Percentiles rank a stretch among this genome's conserved stretches.
Evolutionary conservation across 2,113 vertebrate species (phyloP).

Genomic region (Etheostoma cragini): DNA sequence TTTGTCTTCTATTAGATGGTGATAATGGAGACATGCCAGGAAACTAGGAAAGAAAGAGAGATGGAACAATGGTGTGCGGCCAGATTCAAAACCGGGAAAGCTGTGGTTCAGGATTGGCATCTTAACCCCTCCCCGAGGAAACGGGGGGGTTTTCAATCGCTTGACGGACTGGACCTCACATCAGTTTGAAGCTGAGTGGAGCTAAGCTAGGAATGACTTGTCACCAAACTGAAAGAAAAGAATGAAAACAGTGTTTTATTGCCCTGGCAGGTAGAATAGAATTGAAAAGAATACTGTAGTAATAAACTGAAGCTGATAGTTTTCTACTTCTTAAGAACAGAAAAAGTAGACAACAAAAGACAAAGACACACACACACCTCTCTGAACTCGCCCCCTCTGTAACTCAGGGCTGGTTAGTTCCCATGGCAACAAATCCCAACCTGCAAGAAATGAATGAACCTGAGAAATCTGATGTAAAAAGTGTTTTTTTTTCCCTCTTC

Average conservation of each 20-base stretch:
- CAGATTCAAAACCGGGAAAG: not conserved
- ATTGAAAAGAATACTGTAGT: not conserved
- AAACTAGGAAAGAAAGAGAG: not conserved
- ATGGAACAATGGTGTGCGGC: not conserved
- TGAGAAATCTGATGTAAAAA: constrained; percentile 9
- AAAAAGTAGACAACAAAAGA: not conserved
- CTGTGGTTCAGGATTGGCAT: not conserved
- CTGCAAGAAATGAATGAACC: constrained; percentile 1
- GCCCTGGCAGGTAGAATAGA: not conserved
- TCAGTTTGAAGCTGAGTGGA: not conserved
- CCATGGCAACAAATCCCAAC: not conserved
- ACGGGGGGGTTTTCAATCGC: not conserved
- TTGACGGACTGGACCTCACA: not conserved
- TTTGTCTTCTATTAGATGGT: not conserved
- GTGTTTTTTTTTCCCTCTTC: not conserved
- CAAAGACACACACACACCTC: not conserved
- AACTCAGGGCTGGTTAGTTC: not conserved
- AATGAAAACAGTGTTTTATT: not conserved
- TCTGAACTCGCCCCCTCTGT: not conserved
- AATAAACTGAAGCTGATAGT: not conserved
- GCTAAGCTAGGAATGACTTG: not conserved
- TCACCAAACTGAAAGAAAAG: not conserved
- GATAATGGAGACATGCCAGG: not conserved
- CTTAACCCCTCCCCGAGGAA: no score
- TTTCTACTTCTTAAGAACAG: not conserved